Evolutionary conservation across 2,888 invertebrate species (phyloP).

Genomic region (Imbricaverruca yamaguchii): DNA sequence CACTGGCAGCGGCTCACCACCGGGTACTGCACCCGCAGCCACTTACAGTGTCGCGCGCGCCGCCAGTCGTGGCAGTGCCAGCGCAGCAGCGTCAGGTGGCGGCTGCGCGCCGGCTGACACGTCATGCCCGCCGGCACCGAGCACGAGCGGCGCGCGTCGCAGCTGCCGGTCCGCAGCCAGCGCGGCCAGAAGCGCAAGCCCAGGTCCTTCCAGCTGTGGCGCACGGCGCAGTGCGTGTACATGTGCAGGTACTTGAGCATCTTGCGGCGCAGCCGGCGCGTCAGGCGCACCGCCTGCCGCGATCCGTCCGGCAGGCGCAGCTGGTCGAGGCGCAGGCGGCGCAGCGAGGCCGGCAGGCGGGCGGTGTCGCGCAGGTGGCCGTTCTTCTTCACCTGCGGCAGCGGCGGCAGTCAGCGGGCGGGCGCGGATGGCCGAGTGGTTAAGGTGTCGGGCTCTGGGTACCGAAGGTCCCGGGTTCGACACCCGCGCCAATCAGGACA

Average conservation of each 20-base stretch:
- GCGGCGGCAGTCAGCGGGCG: too few relatives aligned
- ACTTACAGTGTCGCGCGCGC: constrained; percentile 42
- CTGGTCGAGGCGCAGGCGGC: constrained; percentile 38
- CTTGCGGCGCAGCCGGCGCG: constrained; percentile 42
- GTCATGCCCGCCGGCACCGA: constrained; percentile 51
- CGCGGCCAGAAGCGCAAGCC: constrained; percentile 51
- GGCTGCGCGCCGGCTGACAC: constrained; percentile 43
- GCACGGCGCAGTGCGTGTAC: constrained; percentile 46
- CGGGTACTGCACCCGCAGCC: constrained; percentile 50
- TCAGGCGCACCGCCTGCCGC: constrained; percentile 39
- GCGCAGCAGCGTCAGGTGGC: constrained; percentile 45
- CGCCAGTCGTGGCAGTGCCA: constrained; percentile 46
- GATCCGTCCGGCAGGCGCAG: constrained; percentile 37
- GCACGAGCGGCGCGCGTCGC: constrained; percentile 46
- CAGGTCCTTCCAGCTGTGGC: constrained; percentile 49
- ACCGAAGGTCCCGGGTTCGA: too few relatives aligned
- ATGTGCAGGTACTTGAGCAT: constrained; percentile 48
- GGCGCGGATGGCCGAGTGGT: too few relatives aligned
- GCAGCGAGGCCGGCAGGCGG: constrained; percentile 40
- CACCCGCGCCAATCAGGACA: too few relatives aligned
- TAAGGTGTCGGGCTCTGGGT: too few relatives aligned
- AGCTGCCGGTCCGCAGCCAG: constrained; percentile 49
- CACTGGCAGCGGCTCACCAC: constrained; percentile 48
- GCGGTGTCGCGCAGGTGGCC: constrained; percentile 31
- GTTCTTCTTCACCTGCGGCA: not conserved